Base-by-base conservation (phyloP, 2,797 vertebrate genomes). In the Clamator glandarius region DNA sequence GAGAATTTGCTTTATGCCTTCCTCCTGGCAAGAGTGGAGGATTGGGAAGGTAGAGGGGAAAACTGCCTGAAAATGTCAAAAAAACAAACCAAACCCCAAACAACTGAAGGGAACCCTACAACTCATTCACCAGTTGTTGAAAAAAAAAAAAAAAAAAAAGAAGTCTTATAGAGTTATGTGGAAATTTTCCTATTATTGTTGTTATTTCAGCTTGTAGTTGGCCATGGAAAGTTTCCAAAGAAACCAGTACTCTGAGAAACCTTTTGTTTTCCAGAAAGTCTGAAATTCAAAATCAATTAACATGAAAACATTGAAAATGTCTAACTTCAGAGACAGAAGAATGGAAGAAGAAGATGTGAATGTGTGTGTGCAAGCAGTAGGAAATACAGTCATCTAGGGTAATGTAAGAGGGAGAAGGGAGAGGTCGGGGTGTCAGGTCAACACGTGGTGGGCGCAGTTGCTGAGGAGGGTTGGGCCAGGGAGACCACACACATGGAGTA, bases 141-240 rank as follows among this genome's bases (percentile, higher is more conserved):
- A n/a, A n/a, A n/a, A n/a, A n/a, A n/a, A n/a, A n/a, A n/a, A n/a
- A n/a, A n/a, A n/a, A n/a, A 28, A 41, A 64, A 79, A 67, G 52
- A 21, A 15, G 8, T 66, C 44, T 42, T 50, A 25, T 31, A 78
- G 19, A 52, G 25, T 87, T 86, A 21, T 1, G 66, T 91, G 87
- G 93, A 93, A 91, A 81, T 88, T 91, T 93, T 94, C 85, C 85
- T 93, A 66, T 88, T 91, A 41, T 86, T 95, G 73, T 86, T 95
- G 87, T 96, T 96, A 93, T 94, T 95, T 95, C 87, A 96, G 93
- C 80, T 91, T 93, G 92, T 87, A 83, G 87, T n/a, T 93, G 85
- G 76, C 85, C 67, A 80, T 24, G 79, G 92, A 96, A 86, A 0
- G 5, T 63, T 95, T 95, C 95, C 93, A 93, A 95, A 92, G 82